phyloP scores from a whole-genome alignment of 2,113 vertebrate genomes.

The Malurus cyaneus region DNA sequence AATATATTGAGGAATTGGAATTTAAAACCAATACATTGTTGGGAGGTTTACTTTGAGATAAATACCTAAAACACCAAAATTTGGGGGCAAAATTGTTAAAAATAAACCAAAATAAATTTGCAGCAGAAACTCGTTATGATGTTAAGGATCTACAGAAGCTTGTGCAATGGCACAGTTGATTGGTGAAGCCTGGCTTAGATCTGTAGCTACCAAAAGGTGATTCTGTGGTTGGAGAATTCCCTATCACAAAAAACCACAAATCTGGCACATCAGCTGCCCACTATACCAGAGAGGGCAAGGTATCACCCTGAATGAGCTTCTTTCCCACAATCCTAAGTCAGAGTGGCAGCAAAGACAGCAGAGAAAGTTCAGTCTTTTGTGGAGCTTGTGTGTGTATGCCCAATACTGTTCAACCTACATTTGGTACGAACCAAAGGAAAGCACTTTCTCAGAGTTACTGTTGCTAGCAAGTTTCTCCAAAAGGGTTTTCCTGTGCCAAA shows the following conservation, averaged over 20 bases:
- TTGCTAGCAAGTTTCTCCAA: neutral
- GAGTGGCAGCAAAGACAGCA: neutral
- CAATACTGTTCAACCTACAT: rapidly evolving
- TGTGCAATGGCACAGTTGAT: neutral
- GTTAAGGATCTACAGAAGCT: neutral
- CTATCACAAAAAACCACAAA: rapidly evolving
- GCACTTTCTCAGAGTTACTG: neutral
- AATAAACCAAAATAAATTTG: neutral
- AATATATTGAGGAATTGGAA: neutral
- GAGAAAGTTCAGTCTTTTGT: neutral
- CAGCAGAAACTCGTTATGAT: neutral
- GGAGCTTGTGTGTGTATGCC: rapidly evolving
- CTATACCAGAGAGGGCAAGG: neutral
- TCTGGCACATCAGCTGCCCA: neutral
- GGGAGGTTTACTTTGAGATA: neutral
- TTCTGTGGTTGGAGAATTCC: neutral
- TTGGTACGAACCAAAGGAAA: neutral
- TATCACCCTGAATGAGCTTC: neutral
- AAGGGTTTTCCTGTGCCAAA: neutral
- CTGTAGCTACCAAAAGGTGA: neutral
- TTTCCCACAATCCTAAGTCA: neutral
- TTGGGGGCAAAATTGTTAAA: neutral
- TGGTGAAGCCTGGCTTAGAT: neutral
- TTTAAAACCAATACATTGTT: neutral
- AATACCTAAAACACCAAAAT: neutral